Conservation (phyloP, 1,140 invertebrate genomes). For the Phocides pigmalion region DNA sequence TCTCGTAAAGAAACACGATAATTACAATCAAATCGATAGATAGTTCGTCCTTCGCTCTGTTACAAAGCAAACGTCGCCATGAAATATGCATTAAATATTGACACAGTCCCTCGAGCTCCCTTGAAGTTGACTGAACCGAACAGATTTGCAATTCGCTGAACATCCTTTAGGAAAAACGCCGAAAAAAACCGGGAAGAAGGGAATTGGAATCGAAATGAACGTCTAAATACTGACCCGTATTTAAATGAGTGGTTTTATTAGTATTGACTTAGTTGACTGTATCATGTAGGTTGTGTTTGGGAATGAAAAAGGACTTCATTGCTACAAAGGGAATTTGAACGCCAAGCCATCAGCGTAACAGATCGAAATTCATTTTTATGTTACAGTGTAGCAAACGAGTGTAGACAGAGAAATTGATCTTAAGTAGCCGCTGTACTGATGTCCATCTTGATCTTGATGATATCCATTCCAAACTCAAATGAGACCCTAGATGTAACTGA, state of each 20-base stretch:
- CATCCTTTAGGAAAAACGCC: conserved; percentile 72
- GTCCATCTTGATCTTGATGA: no score
- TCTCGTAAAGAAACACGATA: background rate
- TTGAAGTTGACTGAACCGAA: conserved; percentile 70
- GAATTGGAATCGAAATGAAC: conserved; percentile 61
- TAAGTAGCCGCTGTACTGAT: no score
- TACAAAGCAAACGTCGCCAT: conserved; percentile 74
- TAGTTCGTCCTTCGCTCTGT: conserved; percentile 65
- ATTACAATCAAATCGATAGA: conserved; percentile 22
- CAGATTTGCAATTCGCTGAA: conserved; percentile 80
- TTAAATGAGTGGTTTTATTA: conserved; percentile 32
- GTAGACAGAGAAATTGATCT: no score
- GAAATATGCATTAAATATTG: conserved; percentile 83
- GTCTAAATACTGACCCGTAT: conserved; percentile 60
- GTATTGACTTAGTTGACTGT: conserved; percentile 1
- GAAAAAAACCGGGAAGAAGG: conserved; percentile 55
- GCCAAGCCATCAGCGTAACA: no score
- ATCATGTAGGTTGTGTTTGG: background rate
- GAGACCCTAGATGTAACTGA: no score
- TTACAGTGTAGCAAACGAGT: no score
- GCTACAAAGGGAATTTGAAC: no score
- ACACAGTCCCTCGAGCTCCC: conserved; percentile 68
- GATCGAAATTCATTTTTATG: no score
- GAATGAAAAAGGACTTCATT: no score
- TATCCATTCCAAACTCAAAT: no score